A percentile compares a stretch with the other conserved stretches of the same genome.
phyloP scores from a whole-genome alignment of 92 coral and sea anemone species.

The Palythoa caribaeorum region DNA sequence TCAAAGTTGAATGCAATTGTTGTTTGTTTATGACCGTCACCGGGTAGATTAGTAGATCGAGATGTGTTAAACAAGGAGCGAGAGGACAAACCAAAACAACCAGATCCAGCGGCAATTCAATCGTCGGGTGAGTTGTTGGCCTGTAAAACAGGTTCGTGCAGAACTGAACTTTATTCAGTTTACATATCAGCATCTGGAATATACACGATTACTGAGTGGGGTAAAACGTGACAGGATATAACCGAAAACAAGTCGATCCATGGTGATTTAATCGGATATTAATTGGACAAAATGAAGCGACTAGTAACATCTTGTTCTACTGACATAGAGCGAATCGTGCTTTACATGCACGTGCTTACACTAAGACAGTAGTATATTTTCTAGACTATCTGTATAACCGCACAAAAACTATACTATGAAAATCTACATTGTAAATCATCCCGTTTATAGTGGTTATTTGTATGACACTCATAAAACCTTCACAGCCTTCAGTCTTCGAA shows the following conservation, averaged over 20 bases:
- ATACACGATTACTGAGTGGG: constrained; percentile 12
- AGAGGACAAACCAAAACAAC: background rate
- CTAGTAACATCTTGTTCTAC: background rate
- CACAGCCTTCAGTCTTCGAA: background rate
- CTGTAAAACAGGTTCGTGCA: background rate
- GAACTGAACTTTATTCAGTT: constrained; percentile 1
- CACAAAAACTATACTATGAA: background rate
- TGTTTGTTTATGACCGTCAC: too few relatives aligned
- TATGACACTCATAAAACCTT: background rate
- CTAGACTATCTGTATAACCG: background rate
- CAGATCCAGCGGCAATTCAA: background rate
- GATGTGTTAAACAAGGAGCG: background rate
- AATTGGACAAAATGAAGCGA: background rate
- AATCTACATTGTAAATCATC: background rate
- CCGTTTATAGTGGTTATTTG: background rate
- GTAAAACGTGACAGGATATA: constrained; percentile 5
- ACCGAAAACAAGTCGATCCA: background rate
- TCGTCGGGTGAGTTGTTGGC: background rate
- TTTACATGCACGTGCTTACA: background rate
- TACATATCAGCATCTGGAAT: constrained; percentile 3
- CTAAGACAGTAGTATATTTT: background rate
- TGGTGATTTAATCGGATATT: background rate
- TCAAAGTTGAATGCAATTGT: too few relatives aligned
- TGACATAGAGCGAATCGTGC: background rate
- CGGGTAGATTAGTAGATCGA: background rate